phyloP scores from a whole-genome alignment of 2,113 vertebrate genomes.

The Pardalotus punctatus region DNA sequence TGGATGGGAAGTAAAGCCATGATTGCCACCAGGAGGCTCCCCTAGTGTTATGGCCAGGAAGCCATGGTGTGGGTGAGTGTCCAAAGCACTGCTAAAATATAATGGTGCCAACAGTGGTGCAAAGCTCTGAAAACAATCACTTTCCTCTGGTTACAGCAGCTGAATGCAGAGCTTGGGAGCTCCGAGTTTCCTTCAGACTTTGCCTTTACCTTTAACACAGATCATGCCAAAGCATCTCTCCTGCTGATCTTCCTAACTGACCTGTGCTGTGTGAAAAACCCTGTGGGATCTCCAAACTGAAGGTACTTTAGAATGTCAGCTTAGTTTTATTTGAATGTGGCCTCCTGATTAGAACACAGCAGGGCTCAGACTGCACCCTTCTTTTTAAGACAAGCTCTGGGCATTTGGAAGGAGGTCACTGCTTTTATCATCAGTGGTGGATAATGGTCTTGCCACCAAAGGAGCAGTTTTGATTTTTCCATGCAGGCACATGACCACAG shows the following conservation, averaged over 20 bases:
- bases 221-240: background rate
- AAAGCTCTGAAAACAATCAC: background rate
- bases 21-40: background rate
- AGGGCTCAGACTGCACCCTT: background rate
- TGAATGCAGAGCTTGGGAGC: background rate
- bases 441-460: background rate
- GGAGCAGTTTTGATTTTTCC: background rate
- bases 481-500: background rate
- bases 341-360: background rate
- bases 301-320: background rate
- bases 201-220: background rate
- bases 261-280: background rate
- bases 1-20: background rate
- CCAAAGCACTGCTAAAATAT: background rate
- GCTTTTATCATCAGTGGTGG: background rate
- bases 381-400: background rate
- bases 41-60: background rate
- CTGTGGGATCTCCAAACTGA: background rate
- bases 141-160: background rate
- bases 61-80: rapidly evolving
- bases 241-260: background rate
- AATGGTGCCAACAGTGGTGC: background rate
- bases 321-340: background rate
- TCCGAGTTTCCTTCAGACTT: background rate
- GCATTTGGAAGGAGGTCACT: background rate